Evolutionary conservation across 1,140 invertebrate genomes (phyloP).

Genomic region (Drosophila mauritiana): DNA sequence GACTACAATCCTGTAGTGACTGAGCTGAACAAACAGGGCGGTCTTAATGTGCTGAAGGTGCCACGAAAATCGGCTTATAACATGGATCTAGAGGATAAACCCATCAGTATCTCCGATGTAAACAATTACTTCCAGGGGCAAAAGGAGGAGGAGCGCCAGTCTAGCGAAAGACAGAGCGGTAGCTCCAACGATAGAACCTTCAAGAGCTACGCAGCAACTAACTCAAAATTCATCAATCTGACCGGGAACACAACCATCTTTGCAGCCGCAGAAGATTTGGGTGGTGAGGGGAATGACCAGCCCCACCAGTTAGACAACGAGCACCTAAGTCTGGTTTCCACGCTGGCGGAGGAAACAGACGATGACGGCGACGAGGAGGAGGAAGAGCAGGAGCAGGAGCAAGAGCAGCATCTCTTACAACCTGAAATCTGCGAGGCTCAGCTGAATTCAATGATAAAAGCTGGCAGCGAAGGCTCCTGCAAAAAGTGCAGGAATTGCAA

Average conservation of each 20-base stretch:
- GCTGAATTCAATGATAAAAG: background rate
- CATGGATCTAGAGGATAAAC: constrained; percentile 37
- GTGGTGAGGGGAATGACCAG: constrained; percentile 6
- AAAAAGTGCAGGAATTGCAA: constrained; percentile 50
- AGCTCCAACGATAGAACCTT: constrained; percentile 42
- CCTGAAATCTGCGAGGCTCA: constrained; percentile 37
- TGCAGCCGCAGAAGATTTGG: constrained; percentile 2
- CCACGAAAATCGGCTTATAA: background rate
- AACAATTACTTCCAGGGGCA: constrained; percentile 39
- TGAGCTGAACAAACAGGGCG: background rate
- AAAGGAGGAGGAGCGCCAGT: constrained; percentile 5
- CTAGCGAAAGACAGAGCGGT: constrained; percentile 17
- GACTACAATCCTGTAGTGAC: background rate
- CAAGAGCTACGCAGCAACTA: constrained; percentile 36
- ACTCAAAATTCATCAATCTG: constrained; percentile 49
- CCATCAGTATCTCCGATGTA: constrained; percentile 66
- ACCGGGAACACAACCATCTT: constrained; percentile 55
- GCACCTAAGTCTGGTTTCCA: constrained; percentile 63
- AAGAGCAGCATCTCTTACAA: background rate
- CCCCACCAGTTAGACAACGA: constrained; percentile 49
- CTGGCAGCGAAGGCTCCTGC: constrained; percentile 39
- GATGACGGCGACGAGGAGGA: background rate
- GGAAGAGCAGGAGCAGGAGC: background rate
- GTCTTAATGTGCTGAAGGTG: background rate
- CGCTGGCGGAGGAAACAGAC: constrained; percentile 49